Conservation (phyloP, 2,888 invertebrate genomes). For the Cerastis rubricosa region DNA sequence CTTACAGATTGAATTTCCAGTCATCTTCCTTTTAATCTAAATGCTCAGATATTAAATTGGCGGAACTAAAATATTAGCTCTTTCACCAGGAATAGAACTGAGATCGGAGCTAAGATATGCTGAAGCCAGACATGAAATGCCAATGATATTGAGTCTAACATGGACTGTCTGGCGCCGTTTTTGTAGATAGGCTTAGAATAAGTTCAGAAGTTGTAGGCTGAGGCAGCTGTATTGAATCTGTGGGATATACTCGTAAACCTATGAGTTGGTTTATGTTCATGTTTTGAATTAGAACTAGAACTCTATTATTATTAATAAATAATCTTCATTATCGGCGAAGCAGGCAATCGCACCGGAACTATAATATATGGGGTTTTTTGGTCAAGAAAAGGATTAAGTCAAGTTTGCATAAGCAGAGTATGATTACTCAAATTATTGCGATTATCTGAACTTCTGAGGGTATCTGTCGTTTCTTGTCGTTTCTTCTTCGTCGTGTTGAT, state of each 20-base stretch:
- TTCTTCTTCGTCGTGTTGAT: not conserved
- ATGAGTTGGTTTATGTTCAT: not conserved
- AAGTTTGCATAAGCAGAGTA: not conserved
- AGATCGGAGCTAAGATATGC: constrained; percentile 44
- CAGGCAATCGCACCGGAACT: not conserved
- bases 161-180: constrained; percentile 46
- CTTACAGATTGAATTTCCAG: constrained; percentile 17
- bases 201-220: not conserved
- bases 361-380: not conserved
- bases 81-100: constrained; percentile 28
- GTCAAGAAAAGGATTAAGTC: not conserved
- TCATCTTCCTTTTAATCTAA: constrained; percentile 4
- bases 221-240: constrained; percentile 15
- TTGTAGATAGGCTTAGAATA: constrained; percentile 13
- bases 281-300: constrained; percentile 11
- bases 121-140: constrained; percentile 36
- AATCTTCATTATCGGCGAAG: not conserved
- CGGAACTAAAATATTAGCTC: constrained; percentile 32
- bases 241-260: not conserved
- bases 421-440: not conserved
- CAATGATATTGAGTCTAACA: constrained; percentile 32
- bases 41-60: constrained; percentile 26
- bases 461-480: not conserved
- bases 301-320: not conserved
- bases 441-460: not conserved